Evolutionary conservation across 2,888 invertebrate species (phyloP).

Genomic region (Paralinhomoeus sp.): DNA sequence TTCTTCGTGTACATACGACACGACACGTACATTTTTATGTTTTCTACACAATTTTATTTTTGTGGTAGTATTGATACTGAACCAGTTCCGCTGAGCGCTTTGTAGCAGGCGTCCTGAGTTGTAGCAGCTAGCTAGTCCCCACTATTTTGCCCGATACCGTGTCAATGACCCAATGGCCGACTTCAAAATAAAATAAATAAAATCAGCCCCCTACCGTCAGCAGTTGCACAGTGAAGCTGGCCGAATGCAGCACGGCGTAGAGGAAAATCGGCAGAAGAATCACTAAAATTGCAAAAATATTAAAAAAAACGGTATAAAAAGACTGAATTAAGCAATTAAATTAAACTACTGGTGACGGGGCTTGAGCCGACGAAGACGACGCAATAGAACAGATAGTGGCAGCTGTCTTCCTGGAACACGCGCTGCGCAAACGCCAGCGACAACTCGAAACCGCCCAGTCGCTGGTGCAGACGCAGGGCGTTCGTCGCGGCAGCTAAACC

Average conservation of each 20-base stretch:
- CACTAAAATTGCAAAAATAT: slow-evolving; percentile 43
- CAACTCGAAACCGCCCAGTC: slow-evolving; percentile 48
- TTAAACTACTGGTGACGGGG: slow-evolving; percentile 66
- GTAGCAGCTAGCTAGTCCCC: too few relatives aligned
- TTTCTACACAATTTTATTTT: too few relatives aligned
- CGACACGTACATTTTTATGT: too few relatives aligned
- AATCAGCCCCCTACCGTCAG: slow-evolving; percentile 57
- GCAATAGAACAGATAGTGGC: slow-evolving; percentile 84
- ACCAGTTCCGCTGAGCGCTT: too few relatives aligned
- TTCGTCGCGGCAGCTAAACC: slow-evolving; percentile 58
- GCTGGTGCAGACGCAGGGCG: slow-evolving; percentile 75
- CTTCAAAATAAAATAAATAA: too few relatives aligned
- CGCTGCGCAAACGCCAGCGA: slow-evolving; percentile 56
- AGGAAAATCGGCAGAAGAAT: slow-evolving; percentile 67
- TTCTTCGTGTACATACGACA: too few relatives aligned
- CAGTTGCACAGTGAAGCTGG: slow-evolving; percentile 65
- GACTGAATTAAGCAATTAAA: not conserved
- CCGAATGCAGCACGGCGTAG: slow-evolving; percentile 72
- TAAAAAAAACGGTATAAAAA: not conserved
- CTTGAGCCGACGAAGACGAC: slow-evolving; percentile 72
- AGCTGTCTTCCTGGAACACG: slow-evolving; percentile 60
- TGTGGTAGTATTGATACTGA: too few relatives aligned
- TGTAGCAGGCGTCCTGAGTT: too few relatives aligned
- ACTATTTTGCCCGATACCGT: too few relatives aligned
- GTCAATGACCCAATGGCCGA: too few relatives aligned